Evolutionary conservation across 2,888 invertebrate genomes (phyloP), one percentile per base, ranked within the genome.

Genomic region (Syritta pipiens): DNA sequence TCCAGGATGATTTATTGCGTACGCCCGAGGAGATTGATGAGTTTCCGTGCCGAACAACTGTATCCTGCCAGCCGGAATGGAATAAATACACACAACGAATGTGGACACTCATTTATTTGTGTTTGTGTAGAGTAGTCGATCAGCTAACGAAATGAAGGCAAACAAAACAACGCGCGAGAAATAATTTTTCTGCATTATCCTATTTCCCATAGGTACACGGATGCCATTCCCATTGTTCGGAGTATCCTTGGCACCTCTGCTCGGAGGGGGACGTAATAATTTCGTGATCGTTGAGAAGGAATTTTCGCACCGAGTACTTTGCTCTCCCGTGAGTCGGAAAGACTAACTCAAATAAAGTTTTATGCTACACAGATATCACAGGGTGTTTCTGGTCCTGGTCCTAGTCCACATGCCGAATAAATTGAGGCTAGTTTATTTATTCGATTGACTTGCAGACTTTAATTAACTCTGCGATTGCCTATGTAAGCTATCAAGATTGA

Each of bases 1-100:
- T 9, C 32, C 22, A 4, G 46, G 57, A 68, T 59, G 68, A 68
- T 68, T 68, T 68, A 68, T 68, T 59, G 59, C 42, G 32, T 17
- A 68, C 40, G 30, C 40, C 49, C 26, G 30, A 42, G 30, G 59
- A 68, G 68, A 68, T 68, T 59, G 68, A 59, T 68, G 68, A 59
- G 68, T 42, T 14, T 35, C 10, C 19, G 4, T 30, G 67, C 28
- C 7, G 14, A 35, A 26, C 26, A 55, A 53, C 35, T 26, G 53
- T 46, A 48, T 26, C 22, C 20, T 26, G 26, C 42, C 63, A 53
- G 44, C 12, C 19, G 46, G 37, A 46, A 35, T 48, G 48, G 67
- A 67, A 67, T 28, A 57, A 48, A 37, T 53, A 46, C 24, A 32
- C n/a, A n/a, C 42, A 51, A 10, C 53, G 24, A 65, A 65, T 32